Conservation (phyloP, 2,888 invertebrate species). For the Scaptomyza tumidula region DNA sequence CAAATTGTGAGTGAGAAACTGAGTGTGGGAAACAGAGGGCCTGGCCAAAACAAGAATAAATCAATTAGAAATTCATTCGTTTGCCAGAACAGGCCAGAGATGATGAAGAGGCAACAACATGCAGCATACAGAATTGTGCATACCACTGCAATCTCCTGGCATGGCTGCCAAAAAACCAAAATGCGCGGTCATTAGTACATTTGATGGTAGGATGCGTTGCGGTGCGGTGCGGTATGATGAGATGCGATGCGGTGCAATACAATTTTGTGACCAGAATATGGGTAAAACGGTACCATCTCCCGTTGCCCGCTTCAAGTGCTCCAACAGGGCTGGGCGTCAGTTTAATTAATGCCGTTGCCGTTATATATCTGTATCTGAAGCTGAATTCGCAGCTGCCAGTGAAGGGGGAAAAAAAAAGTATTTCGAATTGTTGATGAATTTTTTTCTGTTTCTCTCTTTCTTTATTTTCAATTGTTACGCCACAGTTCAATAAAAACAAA, state of each 20-base stretch:
- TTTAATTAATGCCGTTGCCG: slow-evolving; percentile 69
- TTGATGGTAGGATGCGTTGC: slow-evolving; percentile 18
- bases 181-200: slow-evolving; percentile 64
- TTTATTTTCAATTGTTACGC: slow-evolving; percentile 42
- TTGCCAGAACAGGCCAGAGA: slow-evolving; percentile 24
- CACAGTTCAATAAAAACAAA: slow-evolving; percentile 48
- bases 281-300: slow-evolving; percentile 13
- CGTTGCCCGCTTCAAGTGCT: slow-evolving; percentile 29
- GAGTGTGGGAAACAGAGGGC: slow-evolving; percentile 14
- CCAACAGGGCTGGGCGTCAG: slow-evolving; percentile 23
- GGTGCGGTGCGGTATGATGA: neutral
- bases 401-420: slow-evolving; percentile 33
- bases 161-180: slow-evolving; percentile 62
- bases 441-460: slow-evolving; percentile 2
- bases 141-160: slow-evolving; percentile 37
- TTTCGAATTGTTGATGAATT: slow-evolving; percentile 66
- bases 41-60: slow-evolving; percentile 57
- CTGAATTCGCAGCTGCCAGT: slow-evolving; percentile 65
- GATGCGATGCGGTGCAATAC: neutral
- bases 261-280: slow-evolving; percentile 27
- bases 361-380: slow-evolving; percentile 25
- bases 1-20: slow-evolving; percentile 3
- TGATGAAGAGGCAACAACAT: slow-evolving; percentile 14
- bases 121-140: slow-evolving; percentile 12
- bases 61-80: slow-evolving; percentile 75